phyloP scores from a whole-genome alignment of 2,888 invertebrate genomes.

The Heterodera filipjevi region DNA sequence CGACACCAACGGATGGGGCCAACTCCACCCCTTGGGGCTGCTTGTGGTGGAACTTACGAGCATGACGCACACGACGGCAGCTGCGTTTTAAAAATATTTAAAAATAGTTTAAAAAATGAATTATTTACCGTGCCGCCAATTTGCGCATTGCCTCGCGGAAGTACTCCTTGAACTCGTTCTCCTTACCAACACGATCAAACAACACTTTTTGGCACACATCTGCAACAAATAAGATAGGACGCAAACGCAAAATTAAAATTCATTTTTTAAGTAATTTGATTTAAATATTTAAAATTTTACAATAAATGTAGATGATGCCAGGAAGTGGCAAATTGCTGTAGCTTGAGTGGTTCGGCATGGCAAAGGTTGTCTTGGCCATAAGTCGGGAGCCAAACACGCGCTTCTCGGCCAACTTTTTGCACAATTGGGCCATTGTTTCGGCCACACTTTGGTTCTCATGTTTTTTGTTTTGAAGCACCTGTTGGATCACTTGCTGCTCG shows the following conservation, averaged over 20 bases:
- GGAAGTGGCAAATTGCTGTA: constrained; percentile 63
- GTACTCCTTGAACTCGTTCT: constrained; percentile 64
- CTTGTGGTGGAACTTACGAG: constrained; percentile 53
- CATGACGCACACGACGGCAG: constrained; percentile 63
- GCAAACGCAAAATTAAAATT: neutral
- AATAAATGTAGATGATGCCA: constrained; percentile 64
- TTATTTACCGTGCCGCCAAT: constrained; percentile 41
- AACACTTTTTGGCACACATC: constrained; percentile 63
- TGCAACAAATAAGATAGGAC: constrained; percentile 36
- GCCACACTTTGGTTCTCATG: constrained; percentile 59
- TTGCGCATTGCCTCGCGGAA: constrained; percentile 65
- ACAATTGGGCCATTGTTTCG: constrained; percentile 63
- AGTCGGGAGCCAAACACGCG: constrained; percentile 62
- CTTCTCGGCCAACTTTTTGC: constrained; percentile 65
- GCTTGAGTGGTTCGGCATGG: constrained; percentile 62
- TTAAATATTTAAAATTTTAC: constrained; percentile 40
- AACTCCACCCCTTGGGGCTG: constrained; percentile 10
- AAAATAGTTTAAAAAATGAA: constrained; percentile 34
- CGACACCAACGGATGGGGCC: neutral
- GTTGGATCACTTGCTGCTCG: constrained; percentile 62
- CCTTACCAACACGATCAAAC: constrained; percentile 49
- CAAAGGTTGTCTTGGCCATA: constrained; percentile 64
- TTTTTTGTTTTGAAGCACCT: constrained; percentile 58
- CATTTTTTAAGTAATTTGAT: neutral
- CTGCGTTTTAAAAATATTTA: constrained; percentile 24